These are phyloP conservation scores for Diabrotica undecimpunctata DNA, from an alignment of 1,140 invertebrate genomes.

Conservation along the genomic window DNA sequence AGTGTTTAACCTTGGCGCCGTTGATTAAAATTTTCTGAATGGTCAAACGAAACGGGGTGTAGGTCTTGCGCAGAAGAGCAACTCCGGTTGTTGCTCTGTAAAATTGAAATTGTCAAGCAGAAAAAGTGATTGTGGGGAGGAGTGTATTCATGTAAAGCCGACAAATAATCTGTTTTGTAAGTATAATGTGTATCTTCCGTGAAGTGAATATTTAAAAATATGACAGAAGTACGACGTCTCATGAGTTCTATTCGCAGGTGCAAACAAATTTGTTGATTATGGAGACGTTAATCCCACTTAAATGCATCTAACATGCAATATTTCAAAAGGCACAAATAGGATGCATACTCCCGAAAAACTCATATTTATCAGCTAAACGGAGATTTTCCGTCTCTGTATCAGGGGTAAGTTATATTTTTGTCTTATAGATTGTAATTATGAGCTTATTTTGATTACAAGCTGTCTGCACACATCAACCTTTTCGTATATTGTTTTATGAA, in stretches of 20 bases:
- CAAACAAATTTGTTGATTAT: background rate
- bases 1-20: too few species aligned
- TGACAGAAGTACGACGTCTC: background rate
- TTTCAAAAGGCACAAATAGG: background rate
- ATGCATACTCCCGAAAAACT: background rate
- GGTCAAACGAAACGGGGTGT: constrained; percentile 11
- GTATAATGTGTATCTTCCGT: background rate
- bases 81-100: constrained; percentile 27
- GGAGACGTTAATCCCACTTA: background rate
- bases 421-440: too few species aligned
- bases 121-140: background rate
- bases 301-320: background rate
- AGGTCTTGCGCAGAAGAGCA: constrained; percentile 17
- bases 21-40: background rate
- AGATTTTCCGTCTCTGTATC: background rate
- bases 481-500: too few species aligned
- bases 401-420: background rate
- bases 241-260: background rate
- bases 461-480: too few species aligned
- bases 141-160: background rate
- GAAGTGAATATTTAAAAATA: background rate
- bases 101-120: background rate
- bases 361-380: background rate
- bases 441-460: too few species aligned
- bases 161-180: background rate